Evolutionary conservation across 2,113 vertebrate genomes (phyloP), one percentile per base, ranked within the genome.

Genomic region (Oenanthe oenanthe): DNA sequence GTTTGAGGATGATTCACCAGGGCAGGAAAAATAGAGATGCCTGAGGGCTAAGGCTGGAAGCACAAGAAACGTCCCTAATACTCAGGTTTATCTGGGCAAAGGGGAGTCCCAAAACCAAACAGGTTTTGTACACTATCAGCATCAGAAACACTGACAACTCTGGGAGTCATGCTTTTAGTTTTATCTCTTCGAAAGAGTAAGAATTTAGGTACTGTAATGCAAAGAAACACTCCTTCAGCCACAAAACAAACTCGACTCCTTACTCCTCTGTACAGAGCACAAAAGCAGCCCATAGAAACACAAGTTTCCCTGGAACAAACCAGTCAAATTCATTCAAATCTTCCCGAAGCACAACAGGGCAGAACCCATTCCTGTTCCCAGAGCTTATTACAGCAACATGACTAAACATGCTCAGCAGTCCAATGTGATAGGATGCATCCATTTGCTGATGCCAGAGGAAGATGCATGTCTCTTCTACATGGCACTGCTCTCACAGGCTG

Each of bases 391-490:
- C 82, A 85, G 77, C 8, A 95, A 95, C 88, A 92, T 86, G 93
- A 94, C 80, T 88, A 93, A 93, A 93, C 87, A 92, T 7, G 72
- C 88, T 78, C 80, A 88, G 72, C 70, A 95, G 70, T n/a, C 92
- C 91, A 61, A 21, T 91, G 86, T 68, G 85, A 97, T 90, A 92
- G 75, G 91, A 91, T 80, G 84, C 84, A 95, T 91, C 93, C 95
- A 92, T 93, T 94, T 96, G 87, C 91, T 86, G 73, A 92, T 90
- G 95, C 95, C 91, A 94, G 79, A 83, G 88, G 83, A 96, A 96
- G 93, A 94, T 96, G 93, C 74, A 38, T 65, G 92, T 91, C 93
- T 96, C 93, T 90, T 34, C 88, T 89, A 79, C 77, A 84, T 85
- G 91, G 85, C 94, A 92, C 86, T 26, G 87, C 89, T 90, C 92